Conservation (phyloP, 1,140 invertebrate genomes). For the Diabrotica virgifera region DNA sequence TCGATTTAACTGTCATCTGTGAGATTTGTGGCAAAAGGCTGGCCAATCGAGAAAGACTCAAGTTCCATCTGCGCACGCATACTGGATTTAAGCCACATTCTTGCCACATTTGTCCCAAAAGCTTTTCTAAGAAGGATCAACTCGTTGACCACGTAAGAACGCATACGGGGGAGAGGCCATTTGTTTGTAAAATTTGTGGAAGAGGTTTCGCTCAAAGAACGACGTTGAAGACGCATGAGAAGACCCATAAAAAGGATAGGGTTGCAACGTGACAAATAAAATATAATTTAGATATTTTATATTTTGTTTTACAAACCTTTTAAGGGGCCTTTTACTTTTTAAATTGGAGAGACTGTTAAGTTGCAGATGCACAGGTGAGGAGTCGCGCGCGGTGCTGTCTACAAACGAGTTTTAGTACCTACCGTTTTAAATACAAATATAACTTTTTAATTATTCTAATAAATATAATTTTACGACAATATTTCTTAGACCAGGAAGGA, state of each 20-base stretch:
- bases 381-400: too few relatives aligned
- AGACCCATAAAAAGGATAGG: constrained; percentile 58
- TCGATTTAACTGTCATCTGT: constrained; percentile 52
- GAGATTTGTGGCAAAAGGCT: constrained; percentile 79
- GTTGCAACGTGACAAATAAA: too few relatives aligned
- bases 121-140: constrained; percentile 62
- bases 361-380: too few relatives aligned
- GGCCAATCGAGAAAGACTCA: constrained; percentile 64
- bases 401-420: too few relatives aligned
- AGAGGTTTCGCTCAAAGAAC: constrained; percentile 76
- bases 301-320: too few relatives aligned
- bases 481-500: too few relatives aligned
- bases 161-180: constrained; percentile 64
- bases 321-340: too few relatives aligned
- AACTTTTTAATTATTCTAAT: too few relatives aligned
- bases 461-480: too few relatives aligned
- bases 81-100: constrained; percentile 70
- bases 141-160: constrained; percentile 59
- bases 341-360: too few relatives aligned
- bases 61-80: constrained; percentile 67
- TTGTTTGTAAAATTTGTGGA: constrained; percentile 64
- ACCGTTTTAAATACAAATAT: too few relatives aligned
- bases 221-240: constrained; percentile 54
- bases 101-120: constrained; percentile 64
- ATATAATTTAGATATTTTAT: too few relatives aligned